Evolutionary conservation across 2,888 invertebrate species (phyloP).

Genomic region (Archips crataeganus): DNA sequence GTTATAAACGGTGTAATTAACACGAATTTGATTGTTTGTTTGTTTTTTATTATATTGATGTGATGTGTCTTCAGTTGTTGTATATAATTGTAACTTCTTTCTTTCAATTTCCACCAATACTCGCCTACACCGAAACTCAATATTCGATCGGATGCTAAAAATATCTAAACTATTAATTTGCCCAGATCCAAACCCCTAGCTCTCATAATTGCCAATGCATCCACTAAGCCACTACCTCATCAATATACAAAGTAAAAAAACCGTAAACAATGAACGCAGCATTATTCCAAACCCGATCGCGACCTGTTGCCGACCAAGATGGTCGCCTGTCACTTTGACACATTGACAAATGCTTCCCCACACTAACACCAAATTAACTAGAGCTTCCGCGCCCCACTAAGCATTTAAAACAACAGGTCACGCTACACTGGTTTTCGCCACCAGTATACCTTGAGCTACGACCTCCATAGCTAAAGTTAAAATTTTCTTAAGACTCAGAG

Average conservation of each 20-base stretch:
- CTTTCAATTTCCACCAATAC: too few species aligned
- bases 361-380: not conserved
- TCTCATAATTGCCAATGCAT: too few species aligned
- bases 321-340: conserved; percentile 51
- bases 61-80: too few species aligned
- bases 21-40: too few species aligned
- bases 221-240: too few species aligned
- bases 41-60: too few species aligned
- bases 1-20: too few species aligned
- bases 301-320: conserved; percentile 48
- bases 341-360: conserved; percentile 48
- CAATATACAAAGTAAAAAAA: not conserved
- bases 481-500: not conserved
- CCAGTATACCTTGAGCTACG: not conserved
- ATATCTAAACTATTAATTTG: too few species aligned
- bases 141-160: too few species aligned
- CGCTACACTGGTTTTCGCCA: not conserved
- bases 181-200: too few species aligned
- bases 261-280: conserved; percentile 11
- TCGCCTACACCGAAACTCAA: too few species aligned
- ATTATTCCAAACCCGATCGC: conserved; percentile 29
- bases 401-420: not conserved
- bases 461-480: not conserved
- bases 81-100: too few species aligned
- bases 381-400: not conserved